Evolutionary conservation across 2,888 invertebrate species (phyloP).

Genomic region (Drosophila mettleri): DNA sequence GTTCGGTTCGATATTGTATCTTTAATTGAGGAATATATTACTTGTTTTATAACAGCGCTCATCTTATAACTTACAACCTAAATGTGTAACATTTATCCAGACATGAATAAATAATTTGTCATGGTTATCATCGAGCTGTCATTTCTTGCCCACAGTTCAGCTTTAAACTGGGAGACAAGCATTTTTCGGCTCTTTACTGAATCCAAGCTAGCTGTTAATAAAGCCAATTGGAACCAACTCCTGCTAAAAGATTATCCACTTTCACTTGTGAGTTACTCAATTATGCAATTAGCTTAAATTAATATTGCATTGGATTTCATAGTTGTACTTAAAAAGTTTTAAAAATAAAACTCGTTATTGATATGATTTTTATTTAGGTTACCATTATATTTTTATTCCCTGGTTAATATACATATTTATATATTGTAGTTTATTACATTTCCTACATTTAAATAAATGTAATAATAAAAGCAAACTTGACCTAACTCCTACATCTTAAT

Average conservation of each 20-base stretch:
- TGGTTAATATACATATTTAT: slow-evolving; percentile 70
- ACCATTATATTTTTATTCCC: slow-evolving; percentile 46
- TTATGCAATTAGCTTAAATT: no score
- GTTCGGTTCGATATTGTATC: no score
- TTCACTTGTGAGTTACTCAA: no score
- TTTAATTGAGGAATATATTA: neutral
- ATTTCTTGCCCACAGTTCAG: no score
- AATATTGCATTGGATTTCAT: no score
- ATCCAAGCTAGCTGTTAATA: no score
- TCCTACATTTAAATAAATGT: slow-evolving; percentile 58
- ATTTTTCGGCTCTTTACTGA: no score
- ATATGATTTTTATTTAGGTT: slow-evolving; percentile 6
- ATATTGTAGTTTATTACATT: slow-evolving; percentile 63
- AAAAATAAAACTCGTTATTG: slow-evolving; percentile 1
- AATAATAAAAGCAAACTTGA: slow-evolving; percentile 54
- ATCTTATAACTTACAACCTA: neutral
- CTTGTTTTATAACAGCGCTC: slow-evolving; percentile 1
- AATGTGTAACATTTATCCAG: slow-evolving; percentile 1
- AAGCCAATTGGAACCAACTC: no score
- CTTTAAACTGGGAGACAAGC: no score
- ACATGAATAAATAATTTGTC: slow-evolving; percentile 1
- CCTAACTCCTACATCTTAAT: slow-evolving; percentile 55
- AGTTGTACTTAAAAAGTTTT: neutral
- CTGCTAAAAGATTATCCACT: no score
- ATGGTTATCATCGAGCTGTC: neutral